Base-by-base conservation (phyloP, 2,888 invertebrate genomes). In the Lordiphosa andalusiaca region DNA sequence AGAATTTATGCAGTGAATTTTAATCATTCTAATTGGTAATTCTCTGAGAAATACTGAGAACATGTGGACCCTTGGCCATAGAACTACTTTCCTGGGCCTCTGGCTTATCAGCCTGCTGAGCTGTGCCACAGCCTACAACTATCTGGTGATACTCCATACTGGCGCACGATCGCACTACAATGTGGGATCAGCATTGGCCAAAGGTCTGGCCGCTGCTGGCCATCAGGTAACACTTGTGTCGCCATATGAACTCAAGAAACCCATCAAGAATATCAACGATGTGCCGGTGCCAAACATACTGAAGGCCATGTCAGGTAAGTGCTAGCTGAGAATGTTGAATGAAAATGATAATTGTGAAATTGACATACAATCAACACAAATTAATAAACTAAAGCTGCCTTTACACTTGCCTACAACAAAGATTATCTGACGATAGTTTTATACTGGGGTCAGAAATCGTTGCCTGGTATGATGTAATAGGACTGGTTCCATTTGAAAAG, bases 151-250 rank as follows among this genome's bases (percentile, higher is more conserved):
- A n/a, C 53, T 85, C 19, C 86, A 67, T 53, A 85, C 75, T 1
- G 68, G 30, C 0, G 84, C 75, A 9, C 77, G 62, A 53, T 87
- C 87, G 0, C 87, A 87, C 57, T 88, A 86, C 60, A 87, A 88
- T 54, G 80, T 89, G 9, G 88, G 87, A 0, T 84, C 87, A 5
- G 65, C 89, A 0, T 54, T 90, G 53, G 84, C 88, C 71, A 86
- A 85, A 51, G 89, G 82, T 6, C 53, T 90, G 44, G 89, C 88
- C 3, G 57, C 73, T 6, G 80, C 84, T 12, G 90, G 90, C 2
- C 90, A 90, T 60, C 80, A 89, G 51, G 86, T 90, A 10, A 88
- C 88, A 2, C 73, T 89, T 2, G 69, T 88, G 3, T 87, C 88
- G 7, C 82, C 88, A 2, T 86, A 84, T 63, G 72, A 86, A 1